These are phyloP conservation scores for Macrosteles quadrilineatus DNA, from an alignment of 1,140 invertebrate genomes.

Conservation along the genomic window DNA sequence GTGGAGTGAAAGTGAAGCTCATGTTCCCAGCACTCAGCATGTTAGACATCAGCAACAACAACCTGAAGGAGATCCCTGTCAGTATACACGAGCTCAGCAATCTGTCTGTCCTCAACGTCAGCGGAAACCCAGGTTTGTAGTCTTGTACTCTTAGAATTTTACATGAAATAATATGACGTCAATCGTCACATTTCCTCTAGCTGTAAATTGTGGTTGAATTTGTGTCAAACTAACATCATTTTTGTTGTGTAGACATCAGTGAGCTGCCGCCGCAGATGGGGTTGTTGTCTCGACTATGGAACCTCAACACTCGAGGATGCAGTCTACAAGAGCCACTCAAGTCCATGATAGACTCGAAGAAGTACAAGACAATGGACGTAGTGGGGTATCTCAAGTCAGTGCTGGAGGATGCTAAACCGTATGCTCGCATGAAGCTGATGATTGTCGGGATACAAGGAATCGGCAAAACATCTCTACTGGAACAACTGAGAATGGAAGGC, in stretches of 20 bases:
- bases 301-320: conserved; percentile 90
- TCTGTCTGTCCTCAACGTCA: conserved; percentile 92
- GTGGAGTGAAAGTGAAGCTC: conserved; percentile 62
- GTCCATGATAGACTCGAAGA: conserved; percentile 89
- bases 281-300: conserved; percentile 90
- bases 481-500: conserved; percentile 85
- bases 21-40: conserved; percentile 94
- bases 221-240: not conserved
- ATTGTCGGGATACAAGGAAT: conserved; percentile 93
- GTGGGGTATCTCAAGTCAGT: conserved; percentile 93
- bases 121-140: conserved; percentile 73
- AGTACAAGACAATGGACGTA: conserved; percentile 95
- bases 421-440: conserved; percentile 97
- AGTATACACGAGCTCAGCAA: conserved; percentile 84
- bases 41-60: conserved; percentile 92
- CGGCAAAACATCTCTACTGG: conserved; percentile 91
- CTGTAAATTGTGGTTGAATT: no score
- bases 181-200: no score
- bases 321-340: conserved; percentile 85
- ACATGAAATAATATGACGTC: not conserved
- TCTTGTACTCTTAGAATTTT: conserved; percentile 33
- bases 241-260: conserved; percentile 62
- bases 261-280: conserved; percentile 95
- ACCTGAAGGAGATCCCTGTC: conserved; percentile 74
- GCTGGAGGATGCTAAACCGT: conserved; percentile 87